phyloP scores from a whole-genome alignment of 2,888 invertebrate species.

The Homarus gammarus region DNA sequence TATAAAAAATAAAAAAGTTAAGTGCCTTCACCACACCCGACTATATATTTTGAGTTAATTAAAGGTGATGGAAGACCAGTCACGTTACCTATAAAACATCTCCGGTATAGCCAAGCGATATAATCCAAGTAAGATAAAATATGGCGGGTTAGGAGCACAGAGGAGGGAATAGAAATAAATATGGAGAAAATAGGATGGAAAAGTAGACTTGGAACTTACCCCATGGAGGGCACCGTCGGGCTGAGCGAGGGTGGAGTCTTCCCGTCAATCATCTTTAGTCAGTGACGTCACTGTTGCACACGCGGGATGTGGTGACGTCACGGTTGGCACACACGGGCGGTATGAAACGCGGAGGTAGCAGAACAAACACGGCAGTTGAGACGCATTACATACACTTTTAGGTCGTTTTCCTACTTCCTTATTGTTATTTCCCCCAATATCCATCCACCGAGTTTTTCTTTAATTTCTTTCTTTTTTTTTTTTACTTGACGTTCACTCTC shows the following conservation, averaged over 20 bases:
- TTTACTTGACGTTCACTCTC: not conserved
- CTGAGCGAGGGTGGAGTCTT: conserved; percentile 54
- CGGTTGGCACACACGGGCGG: conserved; percentile 45
- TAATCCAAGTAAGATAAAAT: not conserved
- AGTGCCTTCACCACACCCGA: no score
- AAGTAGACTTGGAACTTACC: conserved; percentile 39
- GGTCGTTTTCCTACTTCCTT: not conserved
- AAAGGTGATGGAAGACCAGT: no score
- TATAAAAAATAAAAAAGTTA: no score
- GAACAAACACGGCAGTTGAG: conserved; percentile 20
- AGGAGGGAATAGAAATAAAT: no score
- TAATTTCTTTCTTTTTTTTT: not conserved
- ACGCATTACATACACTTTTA: conserved; percentile 41
- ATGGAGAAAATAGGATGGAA: no score
- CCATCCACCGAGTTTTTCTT: conserved; percentile 11
- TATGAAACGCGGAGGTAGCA: conserved; percentile 30
- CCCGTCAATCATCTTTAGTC: conserved; percentile 58
- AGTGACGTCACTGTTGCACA: conserved; percentile 36
- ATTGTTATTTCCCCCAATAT: not conserved
- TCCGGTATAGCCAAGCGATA: no score
- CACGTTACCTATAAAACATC: no score
- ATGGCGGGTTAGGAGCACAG: no score
- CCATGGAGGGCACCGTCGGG: conserved; percentile 57
- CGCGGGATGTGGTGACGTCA: conserved; percentile 33
- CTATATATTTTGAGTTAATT: no score